phyloP scores from a whole-genome alignment of 1,140 invertebrate genomes.

The Halictus rubicundus region DNA sequence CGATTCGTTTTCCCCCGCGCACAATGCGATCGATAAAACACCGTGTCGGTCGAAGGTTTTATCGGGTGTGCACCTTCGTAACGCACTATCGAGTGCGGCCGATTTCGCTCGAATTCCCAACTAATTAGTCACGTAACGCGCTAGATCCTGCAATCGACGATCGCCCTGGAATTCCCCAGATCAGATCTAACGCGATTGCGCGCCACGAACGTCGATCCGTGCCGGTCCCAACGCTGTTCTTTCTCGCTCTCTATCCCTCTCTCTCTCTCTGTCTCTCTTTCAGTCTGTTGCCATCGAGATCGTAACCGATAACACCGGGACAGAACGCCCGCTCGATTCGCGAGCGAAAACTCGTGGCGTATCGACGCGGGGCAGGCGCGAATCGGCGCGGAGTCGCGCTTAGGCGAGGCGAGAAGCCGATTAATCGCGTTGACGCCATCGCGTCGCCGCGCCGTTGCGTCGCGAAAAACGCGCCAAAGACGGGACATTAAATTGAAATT shows the following conservation, averaged over 20 bases:
- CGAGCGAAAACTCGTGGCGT: constrained; percentile 2
- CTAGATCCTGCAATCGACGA: constrained; percentile 52
- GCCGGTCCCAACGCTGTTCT: background rate
- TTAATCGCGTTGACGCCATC: constrained; percentile 28
- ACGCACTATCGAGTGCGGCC: constrained; percentile 40
- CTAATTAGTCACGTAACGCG: constrained; percentile 63
- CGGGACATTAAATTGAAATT: constrained; percentile 21
- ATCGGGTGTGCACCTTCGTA: constrained; percentile 35
- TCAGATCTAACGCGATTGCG: constrained; percentile 50
- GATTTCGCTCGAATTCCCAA: constrained; percentile 60
- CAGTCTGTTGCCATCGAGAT: background rate
- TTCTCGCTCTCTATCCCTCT: background rate
- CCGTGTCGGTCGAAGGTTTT: constrained; percentile 31
- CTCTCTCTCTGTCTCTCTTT: background rate
- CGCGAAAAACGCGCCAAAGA: background rate
- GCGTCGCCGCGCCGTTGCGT: background rate
- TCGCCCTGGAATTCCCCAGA: constrained; percentile 56
- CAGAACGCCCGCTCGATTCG: constrained; percentile 1
- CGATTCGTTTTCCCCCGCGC: background rate
- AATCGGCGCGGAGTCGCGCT: background rate
- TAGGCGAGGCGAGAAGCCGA: constrained; percentile 9
- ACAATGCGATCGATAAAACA: constrained; percentile 53
- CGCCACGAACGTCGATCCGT: constrained; percentile 41
- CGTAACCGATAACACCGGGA: background rate
- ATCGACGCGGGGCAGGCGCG: background rate